Evolutionary conservation across 2,888 invertebrate species (phyloP).

Genomic region (Cremastobaeus sp.): DNA sequence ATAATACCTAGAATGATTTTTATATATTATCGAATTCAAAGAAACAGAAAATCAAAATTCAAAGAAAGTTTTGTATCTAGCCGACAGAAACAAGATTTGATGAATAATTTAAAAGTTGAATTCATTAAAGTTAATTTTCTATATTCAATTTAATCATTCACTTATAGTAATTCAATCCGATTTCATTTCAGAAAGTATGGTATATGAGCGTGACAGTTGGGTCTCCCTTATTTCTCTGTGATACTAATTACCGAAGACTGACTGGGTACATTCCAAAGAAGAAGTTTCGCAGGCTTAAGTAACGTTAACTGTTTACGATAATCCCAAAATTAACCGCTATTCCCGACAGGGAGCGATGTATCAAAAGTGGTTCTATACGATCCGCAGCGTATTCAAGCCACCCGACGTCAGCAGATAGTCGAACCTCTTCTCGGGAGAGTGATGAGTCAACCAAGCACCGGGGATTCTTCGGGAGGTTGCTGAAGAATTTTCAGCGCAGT

Average conservation of each 20-base stretch:
- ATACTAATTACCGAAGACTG: slow-evolving; percentile 50
- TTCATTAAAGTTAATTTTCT: too few species aligned
- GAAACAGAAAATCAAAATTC: too few species aligned
- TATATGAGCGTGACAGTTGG: slow-evolving; percentile 43
- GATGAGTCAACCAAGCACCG: slow-evolving; percentile 62
- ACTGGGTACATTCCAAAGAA: slow-evolving; percentile 53
- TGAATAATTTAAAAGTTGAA: too few species aligned
- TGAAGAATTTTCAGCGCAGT: slow-evolving; percentile 68
- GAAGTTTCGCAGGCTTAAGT: slow-evolving; percentile 1
- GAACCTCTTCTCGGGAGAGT: neutral
- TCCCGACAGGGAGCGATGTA: slow-evolving; percentile 73
- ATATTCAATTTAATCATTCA: too few species aligned
- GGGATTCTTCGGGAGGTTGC: slow-evolving; percentile 67
- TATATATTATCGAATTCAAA: too few species aligned
- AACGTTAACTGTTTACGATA: slow-evolving; percentile 14
- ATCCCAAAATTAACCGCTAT: slow-evolving; percentile 48
- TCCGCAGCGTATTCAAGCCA: slow-evolving; percentile 68
- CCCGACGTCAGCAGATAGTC: slow-evolving; percentile 72
- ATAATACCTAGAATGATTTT: too few species aligned
- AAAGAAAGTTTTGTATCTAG: too few species aligned
- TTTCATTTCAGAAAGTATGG: slow-evolving; percentile 38
- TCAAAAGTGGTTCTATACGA: slow-evolving; percentile 66
- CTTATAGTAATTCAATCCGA: too few species aligned
- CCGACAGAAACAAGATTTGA: too few species aligned
- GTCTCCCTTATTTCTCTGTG: slow-evolving; percentile 33